phyloP scores from a whole-genome alignment of 1,140 invertebrate genomes.

The Trichomalopsis sarcophagae region DNA sequence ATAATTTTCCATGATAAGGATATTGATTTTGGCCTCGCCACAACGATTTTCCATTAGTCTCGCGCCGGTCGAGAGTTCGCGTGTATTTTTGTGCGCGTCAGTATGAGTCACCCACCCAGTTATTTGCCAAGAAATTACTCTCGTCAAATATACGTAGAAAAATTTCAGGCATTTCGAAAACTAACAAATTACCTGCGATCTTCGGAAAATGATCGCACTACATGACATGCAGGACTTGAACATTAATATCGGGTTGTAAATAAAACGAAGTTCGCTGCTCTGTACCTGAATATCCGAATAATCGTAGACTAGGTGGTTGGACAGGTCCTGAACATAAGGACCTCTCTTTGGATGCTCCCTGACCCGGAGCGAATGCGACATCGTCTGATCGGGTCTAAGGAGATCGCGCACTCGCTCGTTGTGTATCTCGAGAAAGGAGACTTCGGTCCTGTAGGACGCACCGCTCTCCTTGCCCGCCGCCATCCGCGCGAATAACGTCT shows the following conservation, averaged over 20 bases:
- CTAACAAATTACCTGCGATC: no score
- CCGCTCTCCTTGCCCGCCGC: conserved; percentile 86
- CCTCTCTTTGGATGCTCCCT: conserved; percentile 94
- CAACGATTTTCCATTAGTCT: conserved; percentile 6
- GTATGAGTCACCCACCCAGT: neutral
- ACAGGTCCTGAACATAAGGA: conserved; percentile 95
- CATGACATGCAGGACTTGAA: no score
- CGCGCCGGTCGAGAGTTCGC: neutral
- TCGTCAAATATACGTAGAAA: neutral
- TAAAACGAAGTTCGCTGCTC: neutral
- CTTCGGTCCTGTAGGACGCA: conserved; percentile 88
- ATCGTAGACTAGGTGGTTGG: conserved; percentile 89
- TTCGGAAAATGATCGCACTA: no score
- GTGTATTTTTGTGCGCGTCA: neutral
- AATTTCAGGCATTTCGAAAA: no score
- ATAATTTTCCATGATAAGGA: conserved; percentile 18
- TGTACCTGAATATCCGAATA: conserved; percentile 87
- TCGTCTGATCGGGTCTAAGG: conserved; percentile 80
- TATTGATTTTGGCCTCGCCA: conserved; percentile 28
- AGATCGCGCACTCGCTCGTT: conserved; percentile 94
- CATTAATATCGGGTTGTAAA: no score
- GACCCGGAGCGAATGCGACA: conserved; percentile 86
- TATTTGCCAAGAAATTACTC: neutral
- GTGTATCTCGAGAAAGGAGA: conserved; percentile 94
- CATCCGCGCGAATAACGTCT: conserved; percentile 85